Percentiles rank a stretch among this genome's conserved stretches.
Evolutionary conservation across 1,140 invertebrate species (phyloP).

Genomic region (Diachasma alloeum): DNA sequence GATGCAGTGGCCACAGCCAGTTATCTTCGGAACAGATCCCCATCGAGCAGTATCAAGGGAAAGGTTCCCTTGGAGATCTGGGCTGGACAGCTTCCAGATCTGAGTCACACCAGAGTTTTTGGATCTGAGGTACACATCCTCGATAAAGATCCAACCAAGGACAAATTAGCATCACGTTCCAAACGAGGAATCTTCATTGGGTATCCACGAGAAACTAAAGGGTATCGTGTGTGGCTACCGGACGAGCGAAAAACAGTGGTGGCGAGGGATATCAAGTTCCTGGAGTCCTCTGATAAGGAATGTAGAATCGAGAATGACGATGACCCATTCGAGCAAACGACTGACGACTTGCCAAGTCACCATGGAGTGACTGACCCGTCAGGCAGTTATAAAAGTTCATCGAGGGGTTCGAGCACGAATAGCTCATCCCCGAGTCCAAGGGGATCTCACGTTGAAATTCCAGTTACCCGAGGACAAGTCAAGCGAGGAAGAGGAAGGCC

Average conservation of each 20-base stretch:
- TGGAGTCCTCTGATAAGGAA: slow-evolving; percentile 30
- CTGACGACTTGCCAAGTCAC: neutral
- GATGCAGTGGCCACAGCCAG: neutral
- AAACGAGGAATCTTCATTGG: slow-evolving; percentile 45
- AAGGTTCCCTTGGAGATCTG: no score
- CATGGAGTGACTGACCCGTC: no score
- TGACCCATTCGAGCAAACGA: neutral
- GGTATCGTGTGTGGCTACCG: no score
- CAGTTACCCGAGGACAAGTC: neutral
- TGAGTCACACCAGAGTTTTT: slow-evolving; percentile 16
- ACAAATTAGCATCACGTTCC: slow-evolving; percentile 42
- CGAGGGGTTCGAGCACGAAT: neutral
- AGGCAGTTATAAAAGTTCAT: no score
- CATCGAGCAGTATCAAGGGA: no score
- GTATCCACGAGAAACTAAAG: slow-evolving; percentile 43
- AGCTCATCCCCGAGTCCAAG: neutral
- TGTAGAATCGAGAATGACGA: neutral
- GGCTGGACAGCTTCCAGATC: no score
- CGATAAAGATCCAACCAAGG: slow-evolving; percentile 29
- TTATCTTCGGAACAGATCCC: neutral
- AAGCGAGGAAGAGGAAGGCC: slow-evolving; percentile 8
- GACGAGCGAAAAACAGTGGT: slow-evolving; percentile 38
- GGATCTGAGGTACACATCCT: slow-evolving; percentile 31
- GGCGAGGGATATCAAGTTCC: slow-evolving; percentile 43
- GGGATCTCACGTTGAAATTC: neutral